Conservation (phyloP, 2,888 invertebrate species). For the Drosophila pseudotalamancana region DNA sequence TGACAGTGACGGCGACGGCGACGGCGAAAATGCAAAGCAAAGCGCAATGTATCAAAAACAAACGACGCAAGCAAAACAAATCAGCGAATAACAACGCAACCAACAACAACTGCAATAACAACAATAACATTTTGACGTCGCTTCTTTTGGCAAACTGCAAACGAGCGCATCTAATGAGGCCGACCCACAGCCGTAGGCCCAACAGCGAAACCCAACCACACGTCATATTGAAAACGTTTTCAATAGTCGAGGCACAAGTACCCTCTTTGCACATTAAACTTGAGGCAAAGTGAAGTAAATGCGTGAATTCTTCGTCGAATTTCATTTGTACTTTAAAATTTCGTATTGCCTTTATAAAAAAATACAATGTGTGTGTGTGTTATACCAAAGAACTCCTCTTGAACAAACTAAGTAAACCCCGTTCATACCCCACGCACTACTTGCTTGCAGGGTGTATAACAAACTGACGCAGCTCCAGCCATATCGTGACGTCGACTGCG, state of each 20-base stretch:
- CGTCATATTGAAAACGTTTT: background rate
- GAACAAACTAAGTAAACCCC: background rate
- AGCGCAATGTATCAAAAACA: conserved; percentile 55
- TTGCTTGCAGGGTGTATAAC: conserved; percentile 22
- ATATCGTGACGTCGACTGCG: conserved; percentile 46
- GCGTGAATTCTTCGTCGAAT: no score
- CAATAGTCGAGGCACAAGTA: background rate
- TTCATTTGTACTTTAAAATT: no score
- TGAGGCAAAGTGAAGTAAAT: no score
- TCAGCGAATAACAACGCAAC: conserved; percentile 54
- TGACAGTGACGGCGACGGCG: conserved; percentile 7
- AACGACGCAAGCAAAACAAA: conserved; percentile 70
- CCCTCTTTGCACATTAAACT: conserved; percentile 16
- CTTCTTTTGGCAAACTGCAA: conserved; percentile 57
- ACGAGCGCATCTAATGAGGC: conserved; percentile 70
- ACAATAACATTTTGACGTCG: conserved; percentile 13
- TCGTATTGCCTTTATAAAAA: no score
- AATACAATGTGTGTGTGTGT: no score
- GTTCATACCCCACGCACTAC: background rate
- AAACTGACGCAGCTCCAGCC: conserved; percentile 28
- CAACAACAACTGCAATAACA: background rate
- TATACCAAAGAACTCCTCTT: no score
- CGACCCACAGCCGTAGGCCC: conserved; percentile 47
- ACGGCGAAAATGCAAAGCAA: conserved; percentile 53
- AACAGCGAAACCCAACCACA: conserved; percentile 22